Conservation (phyloP, 64 coral and sea anemone species). For the Acropora yongei region DNA sequence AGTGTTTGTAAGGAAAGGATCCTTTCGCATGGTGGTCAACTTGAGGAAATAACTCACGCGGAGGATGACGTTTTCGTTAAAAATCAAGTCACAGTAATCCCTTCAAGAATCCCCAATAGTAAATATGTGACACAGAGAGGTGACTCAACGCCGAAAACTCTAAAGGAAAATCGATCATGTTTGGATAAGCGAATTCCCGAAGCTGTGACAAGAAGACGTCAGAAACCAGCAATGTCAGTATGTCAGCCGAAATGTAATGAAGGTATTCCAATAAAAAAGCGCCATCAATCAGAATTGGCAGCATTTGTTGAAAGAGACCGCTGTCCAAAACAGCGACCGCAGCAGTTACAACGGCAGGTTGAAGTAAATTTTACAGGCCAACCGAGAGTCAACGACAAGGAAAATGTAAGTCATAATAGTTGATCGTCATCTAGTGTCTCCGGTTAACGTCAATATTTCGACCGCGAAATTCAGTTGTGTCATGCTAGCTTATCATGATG, state of each 20-base stretch:
- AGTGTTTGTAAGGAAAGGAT: neutral
- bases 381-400: neutral
- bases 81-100: conserved; percentile 10
- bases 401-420: conserved; percentile 3
- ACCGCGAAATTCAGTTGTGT: too few relatives aligned
- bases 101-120: neutral
- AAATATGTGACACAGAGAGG: neutral
- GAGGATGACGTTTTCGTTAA: conserved; percentile 23
- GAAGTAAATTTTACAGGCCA: neutral
- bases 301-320: neutral
- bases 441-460: too few relatives aligned
- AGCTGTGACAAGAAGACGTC: neutral
- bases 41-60: neutral
- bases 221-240: neutral
- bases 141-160: neutral
- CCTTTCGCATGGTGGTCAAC: neutral
- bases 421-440: neutral
- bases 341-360: neutral
- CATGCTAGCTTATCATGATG: too few relatives aligned
- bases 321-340: neutral
- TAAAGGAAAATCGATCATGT: neutral
- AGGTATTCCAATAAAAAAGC: neutral
- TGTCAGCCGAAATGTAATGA: neutral
- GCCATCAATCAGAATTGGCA: conserved; percentile 8
- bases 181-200: neutral